These are phyloP conservation scores for Parnassius smintheus DNA, from an alignment of 2,888 invertebrate genomes.

Conservation along the genomic window DNA sequence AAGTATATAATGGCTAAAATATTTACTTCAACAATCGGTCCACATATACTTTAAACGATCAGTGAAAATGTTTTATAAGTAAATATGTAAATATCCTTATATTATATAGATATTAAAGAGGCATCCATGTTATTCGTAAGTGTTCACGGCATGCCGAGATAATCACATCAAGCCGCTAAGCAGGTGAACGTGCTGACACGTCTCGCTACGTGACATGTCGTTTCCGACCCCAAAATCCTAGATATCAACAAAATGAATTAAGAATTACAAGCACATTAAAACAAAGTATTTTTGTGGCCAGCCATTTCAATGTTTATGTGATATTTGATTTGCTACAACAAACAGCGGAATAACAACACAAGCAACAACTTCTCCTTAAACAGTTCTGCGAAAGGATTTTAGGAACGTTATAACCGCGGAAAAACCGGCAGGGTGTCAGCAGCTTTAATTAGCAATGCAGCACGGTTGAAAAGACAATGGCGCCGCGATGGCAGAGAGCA, in stretches of 20 bases:
- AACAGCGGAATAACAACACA: background rate
- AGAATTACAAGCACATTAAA: conserved; percentile 9
- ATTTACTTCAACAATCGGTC: too few species aligned
- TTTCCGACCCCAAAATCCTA: conserved; percentile 18
- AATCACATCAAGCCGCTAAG: conserved; percentile 59
- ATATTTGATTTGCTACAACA: background rate
- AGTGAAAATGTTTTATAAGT: too few species aligned
- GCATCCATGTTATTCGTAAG: conserved; percentile 10
- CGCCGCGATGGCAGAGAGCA: conserved; percentile 71
- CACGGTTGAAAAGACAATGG: conserved; percentile 75
- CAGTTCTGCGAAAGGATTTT: conserved; percentile 42
- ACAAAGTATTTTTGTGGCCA: conserved; percentile 5
- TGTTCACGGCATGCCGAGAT: conserved; percentile 32
- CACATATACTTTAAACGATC: too few species aligned
- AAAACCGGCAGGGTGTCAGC: conserved; percentile 67
- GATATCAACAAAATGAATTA: conserved; percentile 29
- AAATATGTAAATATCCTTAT: too few species aligned
- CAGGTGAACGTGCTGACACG: conserved; percentile 61
- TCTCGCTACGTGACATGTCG: conserved; percentile 31
- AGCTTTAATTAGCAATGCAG: conserved; percentile 78
- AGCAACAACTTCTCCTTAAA: conserved; percentile 33
- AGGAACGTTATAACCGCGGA: conserved; percentile 48
- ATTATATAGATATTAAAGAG: conserved; percentile 4
- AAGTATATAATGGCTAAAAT: too few species aligned
- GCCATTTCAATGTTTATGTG: background rate